Evolutionary conservation across 2,113 vertebrate genomes (phyloP), one percentile per base, ranked within the genome.

Genomic region (Hippocampus guttulatus): DNA sequence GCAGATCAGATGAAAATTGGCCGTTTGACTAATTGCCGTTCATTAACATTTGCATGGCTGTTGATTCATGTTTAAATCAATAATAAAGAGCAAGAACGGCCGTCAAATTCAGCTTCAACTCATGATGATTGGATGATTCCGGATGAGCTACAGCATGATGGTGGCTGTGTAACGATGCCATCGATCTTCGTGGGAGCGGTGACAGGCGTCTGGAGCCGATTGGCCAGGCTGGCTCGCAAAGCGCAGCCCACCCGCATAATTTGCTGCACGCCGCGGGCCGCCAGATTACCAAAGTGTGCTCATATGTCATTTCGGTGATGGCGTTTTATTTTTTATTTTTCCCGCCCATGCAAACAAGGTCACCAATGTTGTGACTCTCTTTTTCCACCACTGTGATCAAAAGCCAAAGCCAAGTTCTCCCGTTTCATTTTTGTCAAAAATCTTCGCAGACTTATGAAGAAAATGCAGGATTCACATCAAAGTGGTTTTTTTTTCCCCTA

Each of bases 161-260:
- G 83, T 80, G 77, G 68, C 78, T 81, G 75, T 73, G 71, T 89
- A 91, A 90, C 90, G 90, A 86, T 75, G 68, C 75, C 85, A 90
- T 91, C 90, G 85, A 90, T 91, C 90, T 87, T 91, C 85, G 86
- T 89, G 86, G 84, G 89, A 77, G 65, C 70, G 75, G 70, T 91
- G 90, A 90, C 88, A 90, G 86, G 80, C 77, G 89, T 71, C 87
- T 91, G 90, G 90, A 90, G 86, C 80, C 79, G 86, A 81, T 84
- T 84, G 45, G 2, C 65, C 40, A 41, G 70, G 70, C 85, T 88
- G 87, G 90, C 87, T 76, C 74, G 69, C 67, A 75, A 65, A 84
- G 54, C 41, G 70, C 76, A 30, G 78, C 84, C 88, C 84, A 87
- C 83, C 86, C 87, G 85, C 76, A 85, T 87, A 72, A 89, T 87